Evolutionary conservation across 2,888 invertebrate genomes (phyloP), one percentile per base, ranked within the genome.

Genomic region (Drosophila incognita): DNA sequence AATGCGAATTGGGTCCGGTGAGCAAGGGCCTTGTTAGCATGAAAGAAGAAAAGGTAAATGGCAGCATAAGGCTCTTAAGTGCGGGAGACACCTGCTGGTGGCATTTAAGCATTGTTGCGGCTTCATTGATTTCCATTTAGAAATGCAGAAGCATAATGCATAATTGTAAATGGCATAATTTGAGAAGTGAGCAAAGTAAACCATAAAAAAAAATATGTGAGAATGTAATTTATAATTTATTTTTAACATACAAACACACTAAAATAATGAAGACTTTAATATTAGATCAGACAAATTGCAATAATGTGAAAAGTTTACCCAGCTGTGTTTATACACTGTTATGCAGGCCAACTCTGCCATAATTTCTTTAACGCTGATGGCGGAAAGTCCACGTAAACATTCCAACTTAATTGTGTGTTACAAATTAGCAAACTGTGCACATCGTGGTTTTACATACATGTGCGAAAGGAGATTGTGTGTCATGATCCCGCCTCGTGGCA

Each of bases 371-470:
- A 13, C 13, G 57, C 57, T 61, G 46, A 53, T 58, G 31, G 72
- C 59, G 46, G 56, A 31, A 76, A 76, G 69, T 73, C 56, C 61
- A 69, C 67, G 74, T 75, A 70, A 84, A 86, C 81, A 84, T 79
- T 71, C 77, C 82, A 81, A 76, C 76, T 87, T 89, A 89, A 87
- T 87, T 85, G 81, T 83, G 81, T 83, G 78, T 83, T 74, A 76
- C 82, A 81, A 80, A 75, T 75, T 75, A 76, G 79, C 81, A 76
- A 83, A 76, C 64, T 78, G 82, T 74, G 65, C 62, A 73, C 79
- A 75, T 57, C 21, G 60, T 87, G 87, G 82, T 76, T 64, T 73
- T 65, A 69, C 82, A 77, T 75, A 81, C 67, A 81, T 73, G 72
- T 69, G 15, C 46, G 58, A 53, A 60, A 67, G 51, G 52, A 63